A percentile compares a stretch with the other conserved stretches of the same genome.
These are phyloP conservation scores for Crioceris asparagi DNA, from an alignment of 2,888 invertebrate species.

Conservation along the genomic window DNA sequence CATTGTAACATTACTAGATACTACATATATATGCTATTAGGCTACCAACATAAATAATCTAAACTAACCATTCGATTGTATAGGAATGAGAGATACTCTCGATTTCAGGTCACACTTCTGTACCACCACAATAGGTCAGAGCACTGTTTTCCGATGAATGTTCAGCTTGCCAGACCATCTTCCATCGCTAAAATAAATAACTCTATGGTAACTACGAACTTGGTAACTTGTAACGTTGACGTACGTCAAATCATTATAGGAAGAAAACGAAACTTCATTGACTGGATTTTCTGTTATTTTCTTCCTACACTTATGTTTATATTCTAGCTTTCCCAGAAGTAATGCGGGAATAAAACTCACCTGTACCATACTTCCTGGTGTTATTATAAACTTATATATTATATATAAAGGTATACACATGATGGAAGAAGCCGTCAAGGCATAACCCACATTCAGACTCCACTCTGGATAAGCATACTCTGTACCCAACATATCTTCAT, in stretches of 20 bases:
- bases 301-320: too few relatives aligned
- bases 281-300: too few relatives aligned
- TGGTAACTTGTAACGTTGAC: too few relatives aligned
- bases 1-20: too few relatives aligned
- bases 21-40: too few relatives aligned
- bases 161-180: slow-evolving; percentile 41
- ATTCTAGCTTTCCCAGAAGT: too few relatives aligned
- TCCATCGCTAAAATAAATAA: slow-evolving; percentile 36
- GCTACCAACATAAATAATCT: slow-evolving; percentile 6
- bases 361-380: slow-evolving; percentile 49
- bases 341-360: slow-evolving; percentile 33
- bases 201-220: too few relatives aligned
- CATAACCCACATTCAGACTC: slow-evolving; percentile 73
- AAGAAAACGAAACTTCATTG: too few relatives aligned
- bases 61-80: slow-evolving; percentile 38
- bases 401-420: slow-evolving; percentile 78
- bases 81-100: slow-evolving; percentile 29
- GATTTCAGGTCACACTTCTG: slow-evolving; percentile 41
- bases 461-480: slow-evolving; percentile 68
- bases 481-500: slow-evolving; percentile 69
- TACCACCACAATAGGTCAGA: slow-evolving; percentile 40
- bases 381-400: slow-evolving; percentile 61
- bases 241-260: too few relatives aligned
- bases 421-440: slow-evolving; percentile 74
- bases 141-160: slow-evolving; percentile 37